phyloP scores from a whole-genome alignment of 2,888 invertebrate species.

The Therioaphis trifolii region DNA sequence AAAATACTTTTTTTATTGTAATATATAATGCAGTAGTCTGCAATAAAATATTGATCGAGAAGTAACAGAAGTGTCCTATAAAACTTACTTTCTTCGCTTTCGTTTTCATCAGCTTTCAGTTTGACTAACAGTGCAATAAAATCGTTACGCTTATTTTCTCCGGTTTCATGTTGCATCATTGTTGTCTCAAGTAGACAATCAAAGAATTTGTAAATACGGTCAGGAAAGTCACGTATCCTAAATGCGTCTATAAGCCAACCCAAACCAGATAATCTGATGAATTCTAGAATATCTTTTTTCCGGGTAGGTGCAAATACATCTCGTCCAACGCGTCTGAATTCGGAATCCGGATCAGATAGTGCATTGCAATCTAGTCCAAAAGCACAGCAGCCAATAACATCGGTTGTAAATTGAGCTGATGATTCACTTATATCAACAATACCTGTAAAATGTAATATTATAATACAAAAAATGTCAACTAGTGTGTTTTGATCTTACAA shows the following conservation, averaged over 20 bases:
- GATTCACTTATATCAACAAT: constrained; percentile 69
- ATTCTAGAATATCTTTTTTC: constrained; percentile 66
- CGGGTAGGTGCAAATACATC: constrained; percentile 68
- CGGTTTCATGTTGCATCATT: constrained; percentile 69
- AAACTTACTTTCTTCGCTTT: not conserved
- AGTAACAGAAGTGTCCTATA: too few relatives aligned
- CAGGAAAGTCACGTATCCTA: constrained; percentile 64
- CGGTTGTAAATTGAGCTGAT: constrained; percentile 70
- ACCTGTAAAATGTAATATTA: constrained; percentile 18
- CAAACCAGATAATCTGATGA: constrained; percentile 63
- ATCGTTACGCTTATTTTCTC: constrained; percentile 71
- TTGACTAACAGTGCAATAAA: constrained; percentile 72
- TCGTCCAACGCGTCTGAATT: constrained; percentile 68
- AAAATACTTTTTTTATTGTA: too few relatives aligned
- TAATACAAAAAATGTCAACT: too few relatives aligned
- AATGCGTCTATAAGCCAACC: constrained; percentile 64
- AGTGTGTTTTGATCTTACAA: too few relatives aligned
- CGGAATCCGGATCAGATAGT: constrained; percentile 68
- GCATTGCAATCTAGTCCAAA: constrained; percentile 71
- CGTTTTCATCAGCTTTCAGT: constrained; percentile 13
- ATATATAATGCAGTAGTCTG: too few relatives aligned
- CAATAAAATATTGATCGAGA: too few relatives aligned
- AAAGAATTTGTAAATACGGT: constrained; percentile 67
- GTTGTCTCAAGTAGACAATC: constrained; percentile 69
- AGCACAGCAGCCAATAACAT: constrained; percentile 71